Evolutionary conservation across 1,140 invertebrate species (phyloP).

Genomic region (Drosophila teissieri): DNA sequence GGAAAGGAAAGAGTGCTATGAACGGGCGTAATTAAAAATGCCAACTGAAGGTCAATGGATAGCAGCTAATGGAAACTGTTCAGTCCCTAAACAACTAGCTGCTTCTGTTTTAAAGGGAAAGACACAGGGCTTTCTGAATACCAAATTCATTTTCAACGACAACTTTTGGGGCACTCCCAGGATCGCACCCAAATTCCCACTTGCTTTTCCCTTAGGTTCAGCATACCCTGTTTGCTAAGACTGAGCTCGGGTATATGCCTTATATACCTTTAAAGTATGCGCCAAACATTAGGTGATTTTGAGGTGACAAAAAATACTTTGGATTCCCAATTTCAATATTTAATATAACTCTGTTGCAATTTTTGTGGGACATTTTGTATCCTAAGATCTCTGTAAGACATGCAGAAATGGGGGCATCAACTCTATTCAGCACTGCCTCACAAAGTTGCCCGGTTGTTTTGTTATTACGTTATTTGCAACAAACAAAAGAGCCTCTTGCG

Average conservation of each 20-base stretch:
- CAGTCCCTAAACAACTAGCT: slow-evolving; percentile 15
- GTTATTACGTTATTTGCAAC: slow-evolving; percentile 77
- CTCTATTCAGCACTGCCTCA: not conserved
- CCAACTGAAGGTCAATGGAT: slow-evolving; percentile 59
- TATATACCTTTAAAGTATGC: too few relatives aligned
- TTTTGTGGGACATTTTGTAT: not conserved
- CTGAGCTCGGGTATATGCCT: too few relatives aligned
- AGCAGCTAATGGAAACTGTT: slow-evolving; percentile 51
- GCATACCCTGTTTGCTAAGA: slow-evolving; percentile 7
- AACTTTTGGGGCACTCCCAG: slow-evolving; percentile 44
- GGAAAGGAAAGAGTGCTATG: slow-evolving; percentile 31
- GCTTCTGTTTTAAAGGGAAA: slow-evolving; percentile 15
- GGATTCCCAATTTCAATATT: too few relatives aligned
- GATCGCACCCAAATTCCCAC: slow-evolving; percentile 41
- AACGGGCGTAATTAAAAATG: slow-evolving; percentile 60
- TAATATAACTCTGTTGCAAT: not conserved
- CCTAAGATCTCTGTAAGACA: too few relatives aligned
- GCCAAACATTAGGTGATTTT: too few relatives aligned
- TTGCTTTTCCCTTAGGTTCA: slow-evolving; percentile 14
- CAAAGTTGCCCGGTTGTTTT: slow-evolving; percentile 19
- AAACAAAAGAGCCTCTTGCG: slow-evolving; percentile 61
- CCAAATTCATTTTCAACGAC: slow-evolving; percentile 68
- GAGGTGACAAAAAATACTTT: too few relatives aligned
- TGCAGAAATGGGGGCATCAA: not conserved
- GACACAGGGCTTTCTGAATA: slow-evolving; percentile 51